Conservation (phyloP, 2,888 invertebrate genomes). For the Patella ulyssiponensis region DNA sequence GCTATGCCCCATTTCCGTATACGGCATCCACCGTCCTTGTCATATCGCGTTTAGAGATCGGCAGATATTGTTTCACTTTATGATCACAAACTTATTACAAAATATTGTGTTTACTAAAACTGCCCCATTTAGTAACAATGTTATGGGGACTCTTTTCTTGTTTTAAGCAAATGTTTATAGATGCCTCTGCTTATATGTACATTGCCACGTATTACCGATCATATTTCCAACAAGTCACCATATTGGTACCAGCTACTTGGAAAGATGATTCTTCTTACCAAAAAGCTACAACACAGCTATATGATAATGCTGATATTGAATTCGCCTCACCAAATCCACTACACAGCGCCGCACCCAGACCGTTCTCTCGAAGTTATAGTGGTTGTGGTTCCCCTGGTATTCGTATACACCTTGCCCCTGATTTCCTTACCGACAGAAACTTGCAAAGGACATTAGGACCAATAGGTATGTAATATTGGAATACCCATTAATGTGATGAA, state of each 20-base stretch:
- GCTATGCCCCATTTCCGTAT: too few species aligned
- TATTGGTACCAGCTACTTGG: conserved; percentile 78
- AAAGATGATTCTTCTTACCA: conserved; percentile 22
- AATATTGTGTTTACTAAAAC: too few species aligned
- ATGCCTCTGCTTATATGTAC: conserved; percentile 77
- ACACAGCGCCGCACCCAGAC: not conserved
- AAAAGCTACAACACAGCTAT: conserved; percentile 34
- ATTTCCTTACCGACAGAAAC: conserved; percentile 43
- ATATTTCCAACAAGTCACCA: conserved; percentile 76
- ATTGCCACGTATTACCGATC: conserved; percentile 74
- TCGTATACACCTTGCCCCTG: conserved; percentile 54
- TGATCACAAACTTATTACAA: too few species aligned
- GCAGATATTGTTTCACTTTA: too few species aligned
- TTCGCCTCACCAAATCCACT: not conserved
- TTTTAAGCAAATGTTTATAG: conserved; percentile 75
- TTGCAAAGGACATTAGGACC: conserved; percentile 14
- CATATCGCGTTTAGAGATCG: too few species aligned
- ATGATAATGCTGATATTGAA: conserved; percentile 74
- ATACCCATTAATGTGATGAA: too few species aligned
- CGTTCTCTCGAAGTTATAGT: conserved; percentile 48
- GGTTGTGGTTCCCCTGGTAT: conserved; percentile 60
- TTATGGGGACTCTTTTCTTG: too few species aligned
- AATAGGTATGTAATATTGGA: conserved; percentile 10
- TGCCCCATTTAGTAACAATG: too few species aligned
- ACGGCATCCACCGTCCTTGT: too few species aligned